phyloP scores from a whole-genome alignment of 2,888 invertebrate species.

The Rapana venosa region DNA sequence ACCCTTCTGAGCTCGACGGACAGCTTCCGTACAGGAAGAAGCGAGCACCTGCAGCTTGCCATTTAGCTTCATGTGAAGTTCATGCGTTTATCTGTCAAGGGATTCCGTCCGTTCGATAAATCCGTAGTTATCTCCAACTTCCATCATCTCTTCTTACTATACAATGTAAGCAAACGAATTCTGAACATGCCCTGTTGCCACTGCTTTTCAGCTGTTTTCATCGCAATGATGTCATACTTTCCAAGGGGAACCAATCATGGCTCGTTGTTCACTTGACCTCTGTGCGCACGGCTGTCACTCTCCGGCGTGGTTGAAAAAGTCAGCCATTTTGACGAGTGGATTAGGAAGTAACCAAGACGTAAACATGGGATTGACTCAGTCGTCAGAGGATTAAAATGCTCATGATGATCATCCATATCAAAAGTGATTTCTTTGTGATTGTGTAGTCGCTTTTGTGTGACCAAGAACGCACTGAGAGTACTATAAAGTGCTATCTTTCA shows the following conservation, averaged over 20 bases:
- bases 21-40: constrained; percentile 4
- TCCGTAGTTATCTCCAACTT: background rate
- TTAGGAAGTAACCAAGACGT: constrained; percentile 36
- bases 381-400: background rate
- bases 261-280: constrained; percentile 55
- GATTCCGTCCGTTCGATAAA: background rate
- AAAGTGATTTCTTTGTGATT: constrained; percentile 35
- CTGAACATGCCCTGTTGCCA: constrained; percentile 36
- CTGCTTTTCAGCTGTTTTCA: constrained; percentile 55
- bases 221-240: constrained; percentile 57
- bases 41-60: constrained; percentile 36
- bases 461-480: constrained; percentile 4
- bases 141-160: background rate
- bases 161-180: background rate
- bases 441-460: constrained; percentile 40
- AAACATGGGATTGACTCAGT: constrained; percentile 43
- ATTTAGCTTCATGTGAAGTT: background rate
- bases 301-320: constrained; percentile 70
- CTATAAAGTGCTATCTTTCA: constrained; percentile 32
- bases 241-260: constrained; percentile 56
- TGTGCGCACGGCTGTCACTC: constrained; percentile 68
- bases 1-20: background rate
- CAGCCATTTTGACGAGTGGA: constrained; percentile 70
- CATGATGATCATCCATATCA: constrained; percentile 41
- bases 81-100: background rate